A percentile compares a stretch with the other conserved stretches of the same genome.
phyloP scores from a whole-genome alignment of 2,888 invertebrate genomes.

The Lucinisca nassula region DNA sequence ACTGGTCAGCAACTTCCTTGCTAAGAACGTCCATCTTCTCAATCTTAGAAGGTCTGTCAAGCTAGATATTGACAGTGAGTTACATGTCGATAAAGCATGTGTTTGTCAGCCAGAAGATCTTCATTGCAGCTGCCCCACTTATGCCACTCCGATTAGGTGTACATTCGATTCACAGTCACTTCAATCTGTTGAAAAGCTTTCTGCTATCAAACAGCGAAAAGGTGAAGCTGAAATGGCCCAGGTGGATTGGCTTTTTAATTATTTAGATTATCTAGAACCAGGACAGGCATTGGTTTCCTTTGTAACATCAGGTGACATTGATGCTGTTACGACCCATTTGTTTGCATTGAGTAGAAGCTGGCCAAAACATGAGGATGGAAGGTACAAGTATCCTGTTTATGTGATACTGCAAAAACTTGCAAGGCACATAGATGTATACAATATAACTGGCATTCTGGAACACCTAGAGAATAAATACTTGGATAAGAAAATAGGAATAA shows the following conservation, averaged over 20 bases:
- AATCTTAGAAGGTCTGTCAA: background rate
- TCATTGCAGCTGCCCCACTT: background rate
- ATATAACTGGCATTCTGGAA: constrained; percentile 10
- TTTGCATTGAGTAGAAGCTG: constrained; percentile 25
- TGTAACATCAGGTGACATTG: constrained; percentile 41
- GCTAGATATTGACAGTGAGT: constrained; percentile 33
- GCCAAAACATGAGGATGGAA: background rate
- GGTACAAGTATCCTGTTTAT: constrained; percentile 14
- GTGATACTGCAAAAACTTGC: constrained; percentile 32
- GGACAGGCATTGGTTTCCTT: constrained; percentile 1
- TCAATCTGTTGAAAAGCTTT: background rate
- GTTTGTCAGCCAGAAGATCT: background rate
- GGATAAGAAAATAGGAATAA: background rate
- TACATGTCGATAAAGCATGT: background rate
- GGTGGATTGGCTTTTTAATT: constrained; percentile 31
- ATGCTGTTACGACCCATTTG: constrained; percentile 38
- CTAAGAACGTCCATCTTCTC: background rate
- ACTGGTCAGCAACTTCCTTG: background rate
- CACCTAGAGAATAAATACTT: constrained; percentile 23
- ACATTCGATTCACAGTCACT: background rate
- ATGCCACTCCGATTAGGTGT: constrained; percentile 4
- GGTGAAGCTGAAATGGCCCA: constrained; percentile 50
- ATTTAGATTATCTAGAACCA: background rate
- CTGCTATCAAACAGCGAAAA: constrained; percentile 13
- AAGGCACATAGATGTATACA: constrained; percentile 13